A percentile compares a stretch with the other conserved stretches of the same genome.
Conservation (phyloP, 2,113 vertebrate genomes). For the Brachyhypopomus gauderio region DNA sequence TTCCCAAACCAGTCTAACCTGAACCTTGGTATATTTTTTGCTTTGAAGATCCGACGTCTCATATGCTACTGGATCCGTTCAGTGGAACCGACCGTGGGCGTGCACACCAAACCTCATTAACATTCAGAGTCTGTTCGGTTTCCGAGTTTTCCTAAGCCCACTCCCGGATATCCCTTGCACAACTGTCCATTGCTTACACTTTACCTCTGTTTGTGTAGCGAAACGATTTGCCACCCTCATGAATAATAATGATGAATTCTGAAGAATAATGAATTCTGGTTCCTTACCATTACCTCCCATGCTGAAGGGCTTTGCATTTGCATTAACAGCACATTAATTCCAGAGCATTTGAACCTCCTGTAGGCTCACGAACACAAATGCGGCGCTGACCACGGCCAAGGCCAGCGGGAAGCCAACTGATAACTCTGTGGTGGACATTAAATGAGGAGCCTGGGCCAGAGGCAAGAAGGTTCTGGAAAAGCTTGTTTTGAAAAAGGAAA, state of each 20-base stretch:
- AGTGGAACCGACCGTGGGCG: background rate
- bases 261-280: background rate
- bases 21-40: background rate
- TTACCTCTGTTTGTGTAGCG: background rate
- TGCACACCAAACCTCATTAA: slow-evolving; percentile 14
- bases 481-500: background rate
- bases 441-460: background rate
- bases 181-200: background rate
- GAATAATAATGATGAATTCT: slow-evolving; percentile 14
- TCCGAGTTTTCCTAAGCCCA: background rate
- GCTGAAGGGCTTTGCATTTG: background rate
- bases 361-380: background rate
- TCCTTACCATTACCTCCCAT: background rate
- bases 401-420: background rate
- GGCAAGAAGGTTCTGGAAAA: background rate
- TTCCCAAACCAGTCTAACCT: too few species aligned
- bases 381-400: background rate
- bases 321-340: background rate
- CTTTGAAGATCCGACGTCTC: background rate
- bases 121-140: background rate
- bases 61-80: slow-evolving; percentile 1
- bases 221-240: slow-evolving; percentile 8
- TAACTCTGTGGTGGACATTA: background rate
- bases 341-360: background rate
- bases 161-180: background rate